Evolutionary conservation across 92 coral and sea anemone species (phyloP), one percentile per base, ranked within the genome.

Genomic region (Meandrina meandrites): DNA sequence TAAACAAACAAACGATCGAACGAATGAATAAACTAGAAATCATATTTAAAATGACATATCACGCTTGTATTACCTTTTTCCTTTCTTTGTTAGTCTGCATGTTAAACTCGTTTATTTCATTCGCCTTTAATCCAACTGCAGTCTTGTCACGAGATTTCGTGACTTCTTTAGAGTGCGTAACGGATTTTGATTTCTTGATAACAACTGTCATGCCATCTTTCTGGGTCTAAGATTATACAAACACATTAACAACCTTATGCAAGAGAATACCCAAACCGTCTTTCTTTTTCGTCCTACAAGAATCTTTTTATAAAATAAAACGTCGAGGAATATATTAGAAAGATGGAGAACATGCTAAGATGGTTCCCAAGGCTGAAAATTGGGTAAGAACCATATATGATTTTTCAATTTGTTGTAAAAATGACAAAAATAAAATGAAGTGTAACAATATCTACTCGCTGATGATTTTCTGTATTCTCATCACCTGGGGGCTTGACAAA

Each of bases 61-160:
- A 73, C 45, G 48, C 12, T 21, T 31, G 56, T 4, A 54, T 84
- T 42, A 96, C 98, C 98, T 96, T 96, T 90, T 93, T 92, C 81
- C 85, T 93, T 36, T 88, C 89, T 66, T 94, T 93, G 91, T 88
- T 96, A 72, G 88, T 70, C 81, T 96, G 98, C 79, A 89, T 79
- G 75, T 95, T 95, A 79, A 95, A 95, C 79, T 93, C 98, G 82
- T 95, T 91, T 42, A 48, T 58, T 73, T 93, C 93, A 22, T 78
- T 72, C 16, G 86, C 78, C 53, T 90, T 89, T 18, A 86, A 48
- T 27, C 45, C 86, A 45, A 82, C 70, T 71, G 88, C 81, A 22
- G 70, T 83, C 64, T 74, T 84, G 50, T 24, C 89, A 22, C 31
- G 56, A 21, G 87, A 47, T 69, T 67, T 82, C 22, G 68, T 48